These are phyloP conservation scores for Ormyrus thymus DNA, from an alignment of 2,888 invertebrate species.

Conservation along the genomic window DNA sequence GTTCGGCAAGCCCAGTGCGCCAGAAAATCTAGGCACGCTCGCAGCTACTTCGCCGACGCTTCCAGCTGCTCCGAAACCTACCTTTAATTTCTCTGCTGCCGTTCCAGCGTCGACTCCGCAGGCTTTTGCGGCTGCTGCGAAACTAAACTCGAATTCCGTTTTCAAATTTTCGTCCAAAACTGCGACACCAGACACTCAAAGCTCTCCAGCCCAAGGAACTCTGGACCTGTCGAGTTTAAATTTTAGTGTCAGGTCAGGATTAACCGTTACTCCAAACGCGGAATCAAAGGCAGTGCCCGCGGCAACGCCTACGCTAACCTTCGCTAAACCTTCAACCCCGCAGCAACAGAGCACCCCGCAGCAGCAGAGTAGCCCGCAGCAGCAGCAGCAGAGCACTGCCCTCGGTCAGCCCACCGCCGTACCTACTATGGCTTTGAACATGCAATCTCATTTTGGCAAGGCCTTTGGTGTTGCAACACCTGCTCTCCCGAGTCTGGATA, in stretches of 20 bases:
- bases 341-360: conserved; percentile 5
- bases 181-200: neutral
- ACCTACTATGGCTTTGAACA: neutral
- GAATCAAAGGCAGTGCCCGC: neutral
- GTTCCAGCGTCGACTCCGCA: neutral
- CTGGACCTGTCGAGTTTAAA: conserved; percentile 34
- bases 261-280: conserved; percentile 21
- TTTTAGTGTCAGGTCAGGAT: conserved; percentile 24
- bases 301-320: neutral
- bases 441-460: conserved; percentile 37
- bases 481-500: conserved; percentile 29
- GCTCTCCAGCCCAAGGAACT: neutral
- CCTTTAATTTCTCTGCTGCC: conserved; percentile 31
- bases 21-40: neutral
- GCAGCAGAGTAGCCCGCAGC: neutral
- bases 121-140: neutral
- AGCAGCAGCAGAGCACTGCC: neutral
- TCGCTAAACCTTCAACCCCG: conserved; percentile 15
- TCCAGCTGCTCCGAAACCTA: conserved; percentile 17
- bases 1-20: conserved; percentile 16
- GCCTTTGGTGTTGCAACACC: conserved; percentile 3
- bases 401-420: neutral
- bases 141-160: conserved; percentile 30
- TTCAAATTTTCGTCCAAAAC: conserved; percentile 38
- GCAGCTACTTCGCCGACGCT: neutral